These are phyloP conservation scores for Hylomyscus alleni DNA, from an alignment of 2,797 vertebrate genomes.

Conservation along the genomic window DNA sequence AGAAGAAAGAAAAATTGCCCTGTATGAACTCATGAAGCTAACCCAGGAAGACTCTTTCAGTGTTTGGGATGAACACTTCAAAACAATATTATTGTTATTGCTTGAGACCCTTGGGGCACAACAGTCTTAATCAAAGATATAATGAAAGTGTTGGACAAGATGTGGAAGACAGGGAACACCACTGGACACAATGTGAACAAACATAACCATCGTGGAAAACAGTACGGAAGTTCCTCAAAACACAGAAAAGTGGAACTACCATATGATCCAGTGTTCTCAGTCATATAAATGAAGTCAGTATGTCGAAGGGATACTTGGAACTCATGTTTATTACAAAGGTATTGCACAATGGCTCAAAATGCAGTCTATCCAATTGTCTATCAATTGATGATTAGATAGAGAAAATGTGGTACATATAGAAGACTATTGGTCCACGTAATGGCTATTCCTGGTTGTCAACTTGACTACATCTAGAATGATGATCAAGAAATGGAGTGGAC, in stretches of 20 bases:
- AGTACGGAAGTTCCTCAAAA: background rate
- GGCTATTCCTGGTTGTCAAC: background rate
- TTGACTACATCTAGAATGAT: background rate
- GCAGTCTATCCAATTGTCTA: background rate
- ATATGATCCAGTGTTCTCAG: background rate
- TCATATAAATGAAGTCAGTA: background rate
- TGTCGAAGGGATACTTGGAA: background rate
- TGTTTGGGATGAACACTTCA: conserved; percentile 99
- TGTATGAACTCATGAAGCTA: conserved; percentile 96
- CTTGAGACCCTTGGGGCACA: conserved; percentile 98
- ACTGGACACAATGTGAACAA: background rate
- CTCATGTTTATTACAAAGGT: background rate
- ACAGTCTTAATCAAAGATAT: background rate
- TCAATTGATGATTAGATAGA: background rate
- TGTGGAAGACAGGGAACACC: background rate
- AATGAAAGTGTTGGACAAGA: background rate
- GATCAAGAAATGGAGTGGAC: background rate
- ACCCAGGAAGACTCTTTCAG: conserved; percentile 96
- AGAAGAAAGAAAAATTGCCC: conserved; percentile 96
- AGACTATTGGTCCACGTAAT: background rate
- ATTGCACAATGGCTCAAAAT: background rate
- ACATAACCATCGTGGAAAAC: background rate
- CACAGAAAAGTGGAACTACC: background rate
- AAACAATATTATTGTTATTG: conserved; percentile 97
- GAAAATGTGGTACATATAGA: background rate